These are phyloP conservation scores for Penaeus vannamei DNA, from an alignment of 1,140 invertebrate species.

Conservation along the genomic window DNA sequence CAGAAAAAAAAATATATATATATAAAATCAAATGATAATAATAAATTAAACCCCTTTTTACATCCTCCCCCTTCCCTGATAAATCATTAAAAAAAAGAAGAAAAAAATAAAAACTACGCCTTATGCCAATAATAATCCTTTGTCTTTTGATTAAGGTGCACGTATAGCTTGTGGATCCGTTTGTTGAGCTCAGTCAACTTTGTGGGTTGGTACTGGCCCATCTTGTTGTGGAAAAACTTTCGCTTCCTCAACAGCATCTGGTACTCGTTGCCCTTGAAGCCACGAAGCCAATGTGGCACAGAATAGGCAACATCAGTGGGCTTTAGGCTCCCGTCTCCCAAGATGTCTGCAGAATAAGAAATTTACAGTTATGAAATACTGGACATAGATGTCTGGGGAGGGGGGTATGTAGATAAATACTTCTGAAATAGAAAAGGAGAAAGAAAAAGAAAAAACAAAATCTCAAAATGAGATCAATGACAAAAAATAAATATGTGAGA, in stretches of 20 bases:
- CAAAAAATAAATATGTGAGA: too few relatives aligned
- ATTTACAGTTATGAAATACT: neutral
- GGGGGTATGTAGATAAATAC: too few relatives aligned
- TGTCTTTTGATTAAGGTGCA: conserved; percentile 84
- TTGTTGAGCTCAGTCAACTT: conserved; percentile 84
- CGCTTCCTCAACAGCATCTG: conserved; percentile 81
- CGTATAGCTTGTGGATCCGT: conserved; percentile 82
- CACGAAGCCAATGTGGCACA: conserved; percentile 88
- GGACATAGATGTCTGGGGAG: too few relatives aligned
- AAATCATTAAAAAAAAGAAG: neutral
- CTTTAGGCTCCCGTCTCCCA: conserved; percentile 86
- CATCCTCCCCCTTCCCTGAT: too few relatives aligned
- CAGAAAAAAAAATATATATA: too few relatives aligned
- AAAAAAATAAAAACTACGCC: conserved; percentile 30
- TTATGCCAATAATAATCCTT: conserved; percentile 71
- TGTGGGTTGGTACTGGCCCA: conserved; percentile 79
- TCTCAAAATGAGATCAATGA: too few relatives aligned
- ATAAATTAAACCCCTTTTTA: neutral
- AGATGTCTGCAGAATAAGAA: conserved; percentile 77
- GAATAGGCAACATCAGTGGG: conserved; percentile 87
- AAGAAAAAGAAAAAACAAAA: too few relatives aligned
- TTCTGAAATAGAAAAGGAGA: too few relatives aligned
- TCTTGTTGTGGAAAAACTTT: conserved; percentile 77
- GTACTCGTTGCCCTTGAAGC: conserved; percentile 89
- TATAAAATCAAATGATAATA: too few relatives aligned